Evolutionary conservation across 2,797 vertebrate species (phyloP).

Genomic region (Menidia menidia): DNA sequence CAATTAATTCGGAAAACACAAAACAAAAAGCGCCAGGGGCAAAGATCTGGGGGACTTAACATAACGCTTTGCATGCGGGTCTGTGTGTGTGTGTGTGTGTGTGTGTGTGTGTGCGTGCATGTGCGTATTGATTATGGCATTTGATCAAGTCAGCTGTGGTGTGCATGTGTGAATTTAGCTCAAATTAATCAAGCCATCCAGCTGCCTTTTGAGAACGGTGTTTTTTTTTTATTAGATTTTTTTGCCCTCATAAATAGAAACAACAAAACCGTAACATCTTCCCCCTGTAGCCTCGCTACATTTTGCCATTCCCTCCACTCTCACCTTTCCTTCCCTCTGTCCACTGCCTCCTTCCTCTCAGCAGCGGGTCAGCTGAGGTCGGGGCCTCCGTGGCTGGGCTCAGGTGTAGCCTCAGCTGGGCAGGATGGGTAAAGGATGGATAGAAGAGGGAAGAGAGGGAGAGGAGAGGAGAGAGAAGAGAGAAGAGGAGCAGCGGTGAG

Average conservation of each 20-base stretch:
- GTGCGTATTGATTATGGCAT: constrained; percentile 70
- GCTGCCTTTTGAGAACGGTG: constrained; percentile 17
- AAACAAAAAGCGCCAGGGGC: constrained; percentile 81
- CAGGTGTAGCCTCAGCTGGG: constrained; percentile 85
- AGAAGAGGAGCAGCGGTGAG: constrained; percentile 41
- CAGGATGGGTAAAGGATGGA: constrained; percentile 14
- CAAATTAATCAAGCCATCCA: constrained; percentile 47
- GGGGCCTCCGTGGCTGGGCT: constrained; percentile 75
- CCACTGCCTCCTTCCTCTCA: constrained; percentile 53
- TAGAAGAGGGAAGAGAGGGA: constrained; percentile 24
- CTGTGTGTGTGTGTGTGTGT: constrained; percentile 26
- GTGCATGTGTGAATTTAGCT: constrained; percentile 42
- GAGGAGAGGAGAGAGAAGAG: constrained; percentile 35
- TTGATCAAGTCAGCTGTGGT: constrained; percentile 67
- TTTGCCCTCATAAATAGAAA: neutral
- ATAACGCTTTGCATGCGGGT: constrained; percentile 45
- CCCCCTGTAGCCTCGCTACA: constrained; percentile 16
- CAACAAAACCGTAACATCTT: constrained; percentile 12
- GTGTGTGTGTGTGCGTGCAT: constrained; percentile 44
- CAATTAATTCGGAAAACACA: constrained; percentile 82
- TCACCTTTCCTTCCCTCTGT: constrained; percentile 58
- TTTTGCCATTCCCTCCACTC: constrained; percentile 18
- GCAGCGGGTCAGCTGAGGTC: constrained; percentile 75
- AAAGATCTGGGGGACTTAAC: constrained; percentile 74
- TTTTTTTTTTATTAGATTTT: no score